Evolutionary conservation across 2,113 vertebrate species (phyloP).

Genomic region (Pteruthius melanotis): DNA sequence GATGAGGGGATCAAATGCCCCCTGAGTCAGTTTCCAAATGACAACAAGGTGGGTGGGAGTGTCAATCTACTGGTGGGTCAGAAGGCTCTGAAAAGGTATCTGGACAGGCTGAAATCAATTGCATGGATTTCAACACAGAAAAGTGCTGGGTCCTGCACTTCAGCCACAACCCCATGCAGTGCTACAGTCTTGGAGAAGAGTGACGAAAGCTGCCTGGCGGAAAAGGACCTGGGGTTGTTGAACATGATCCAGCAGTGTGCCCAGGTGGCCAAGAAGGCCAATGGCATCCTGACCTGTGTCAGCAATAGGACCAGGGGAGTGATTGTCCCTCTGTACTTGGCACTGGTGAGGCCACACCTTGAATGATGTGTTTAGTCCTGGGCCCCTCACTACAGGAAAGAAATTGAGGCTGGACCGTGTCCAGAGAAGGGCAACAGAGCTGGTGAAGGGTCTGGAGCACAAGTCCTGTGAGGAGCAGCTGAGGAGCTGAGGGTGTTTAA

Average conservation of each 20-base stretch:
- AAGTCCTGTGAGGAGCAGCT: background rate
- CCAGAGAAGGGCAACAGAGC: background rate
- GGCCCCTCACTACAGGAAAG: background rate
- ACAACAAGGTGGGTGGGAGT: too few relatives aligned
- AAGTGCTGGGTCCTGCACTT: background rate
- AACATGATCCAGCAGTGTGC: background rate
- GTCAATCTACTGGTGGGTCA: too few relatives aligned
- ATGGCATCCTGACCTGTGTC: background rate
- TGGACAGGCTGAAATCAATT: background rate
- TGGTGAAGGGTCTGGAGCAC: background rate
- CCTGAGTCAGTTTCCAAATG: background rate
- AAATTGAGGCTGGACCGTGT: rapidly evolving
- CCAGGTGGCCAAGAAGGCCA: background rate
- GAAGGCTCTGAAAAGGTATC: background rate
- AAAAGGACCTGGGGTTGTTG: background rate
- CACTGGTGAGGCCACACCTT: background rate
- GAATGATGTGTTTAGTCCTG: background rate
- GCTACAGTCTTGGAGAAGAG: background rate
- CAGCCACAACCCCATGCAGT: background rate
- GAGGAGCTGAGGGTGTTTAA: background rate
- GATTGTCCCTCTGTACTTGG: too few relatives aligned
- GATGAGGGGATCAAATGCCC: background rate
- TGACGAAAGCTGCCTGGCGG: background rate
- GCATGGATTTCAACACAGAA: background rate
- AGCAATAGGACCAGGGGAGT: background rate